These are phyloP conservation scores for Lepidochrysops patricia DNA, from an alignment of 2,888 invertebrate genomes.

Conservation along the genomic window DNA sequence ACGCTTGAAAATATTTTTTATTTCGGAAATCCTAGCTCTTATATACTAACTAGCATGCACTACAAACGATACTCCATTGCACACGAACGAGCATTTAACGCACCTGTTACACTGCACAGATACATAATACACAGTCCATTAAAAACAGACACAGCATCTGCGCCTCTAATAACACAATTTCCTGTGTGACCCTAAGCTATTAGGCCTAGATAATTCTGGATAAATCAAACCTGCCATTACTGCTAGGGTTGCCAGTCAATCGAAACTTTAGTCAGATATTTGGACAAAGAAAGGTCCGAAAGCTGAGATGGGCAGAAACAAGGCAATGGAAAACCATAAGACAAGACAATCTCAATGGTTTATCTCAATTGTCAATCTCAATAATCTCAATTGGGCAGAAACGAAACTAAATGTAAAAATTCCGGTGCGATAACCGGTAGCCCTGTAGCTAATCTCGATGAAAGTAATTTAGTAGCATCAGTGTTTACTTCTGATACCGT, in stretches of 20 bases:
- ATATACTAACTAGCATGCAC: neutral
- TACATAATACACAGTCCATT: constrained; percentile 16
- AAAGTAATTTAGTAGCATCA: constrained; percentile 11
- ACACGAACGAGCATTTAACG: constrained; percentile 14
- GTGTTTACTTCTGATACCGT: constrained; percentile 2
- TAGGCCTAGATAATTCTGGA: constrained; percentile 22
- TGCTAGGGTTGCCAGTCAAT: neutral
- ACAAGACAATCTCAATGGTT: too few species aligned
- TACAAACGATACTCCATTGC: neutral
- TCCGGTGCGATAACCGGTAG: too few species aligned
- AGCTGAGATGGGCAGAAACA: neutral
- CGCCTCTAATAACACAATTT: constrained; percentile 21
- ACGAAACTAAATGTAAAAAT: too few species aligned
- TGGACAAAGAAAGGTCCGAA: neutral
- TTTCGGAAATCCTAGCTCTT: neutral
- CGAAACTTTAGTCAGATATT: neutral
- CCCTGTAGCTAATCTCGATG: constrained; percentile 11
- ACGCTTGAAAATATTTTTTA: too few species aligned
- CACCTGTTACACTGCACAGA: constrained; percentile 29
- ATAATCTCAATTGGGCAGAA: too few species aligned
- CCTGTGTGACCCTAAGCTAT: constrained; percentile 23
- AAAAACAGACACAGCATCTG: constrained; percentile 16
- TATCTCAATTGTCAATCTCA: too few species aligned
- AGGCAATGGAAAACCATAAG: too few species aligned
- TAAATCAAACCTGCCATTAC: constrained; percentile 19